Conservation (phyloP, 53 echinoderm and acorn worm genomes). For the Stichopus horrens region DNA sequence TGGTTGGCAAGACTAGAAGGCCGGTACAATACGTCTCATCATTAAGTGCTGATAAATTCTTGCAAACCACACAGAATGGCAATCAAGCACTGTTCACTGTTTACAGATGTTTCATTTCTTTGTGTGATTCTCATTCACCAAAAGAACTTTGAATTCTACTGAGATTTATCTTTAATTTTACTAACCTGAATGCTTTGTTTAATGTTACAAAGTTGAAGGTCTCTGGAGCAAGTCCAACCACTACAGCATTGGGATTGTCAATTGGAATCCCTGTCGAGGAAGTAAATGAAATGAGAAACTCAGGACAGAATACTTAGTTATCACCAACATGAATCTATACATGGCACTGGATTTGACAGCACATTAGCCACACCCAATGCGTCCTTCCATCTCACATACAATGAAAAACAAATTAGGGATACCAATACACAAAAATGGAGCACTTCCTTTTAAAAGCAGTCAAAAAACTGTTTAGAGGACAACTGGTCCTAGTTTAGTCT, state of each 20-base stretch:
- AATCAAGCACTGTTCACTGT: too few species aligned
- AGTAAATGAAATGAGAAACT: neutral
- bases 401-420: neutral
- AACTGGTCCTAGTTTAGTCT: too few species aligned
- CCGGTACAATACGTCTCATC: too few species aligned
- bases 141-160: too few species aligned
- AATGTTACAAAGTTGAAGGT: conserved; percentile 83
- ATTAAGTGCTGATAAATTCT: too few species aligned
- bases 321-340: neutral
- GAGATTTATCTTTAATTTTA: neutral
- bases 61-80: too few species aligned
- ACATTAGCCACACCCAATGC: neutral
- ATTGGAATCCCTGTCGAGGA: conserved; percentile 66
- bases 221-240: conserved; percentile 86
- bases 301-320: neutral
- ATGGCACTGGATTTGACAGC: neutral
- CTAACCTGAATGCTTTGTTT: conserved; percentile 92
- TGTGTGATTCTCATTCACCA: too few species aligned
- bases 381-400: neutral
- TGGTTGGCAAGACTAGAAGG: too few species aligned
- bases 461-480: too few species aligned
- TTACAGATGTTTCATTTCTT: too few species aligned
- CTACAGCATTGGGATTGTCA: conserved; percentile 80
- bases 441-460: too few species aligned
- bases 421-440: neutral